Percentiles rank a stretch among this genome's conserved stretches.
Conservation (phyloP, 2,113 vertebrate species). For the Aspiorhynchus laticeps region DNA sequence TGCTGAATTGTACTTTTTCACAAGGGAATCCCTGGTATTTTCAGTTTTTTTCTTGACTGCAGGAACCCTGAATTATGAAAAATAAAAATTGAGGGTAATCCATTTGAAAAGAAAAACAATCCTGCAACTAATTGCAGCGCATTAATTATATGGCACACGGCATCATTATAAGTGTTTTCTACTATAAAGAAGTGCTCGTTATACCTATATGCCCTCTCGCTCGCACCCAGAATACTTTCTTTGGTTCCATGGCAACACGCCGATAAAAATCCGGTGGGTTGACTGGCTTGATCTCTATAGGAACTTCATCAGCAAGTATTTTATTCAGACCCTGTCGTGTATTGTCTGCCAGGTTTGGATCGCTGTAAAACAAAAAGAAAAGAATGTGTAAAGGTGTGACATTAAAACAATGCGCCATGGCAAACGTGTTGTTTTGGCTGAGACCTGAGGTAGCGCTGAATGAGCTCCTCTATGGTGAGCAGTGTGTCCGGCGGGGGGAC, state of each 20-base stretch:
- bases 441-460: slow-evolving; percentile 84
- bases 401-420: not conserved
- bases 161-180: not conserved
- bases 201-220: slow-evolving; percentile 90
- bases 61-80: not conserved
- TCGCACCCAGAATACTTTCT: slow-evolving; percentile 90
- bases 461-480: slow-evolving; percentile 78
- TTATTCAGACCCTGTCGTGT: slow-evolving; percentile 80
- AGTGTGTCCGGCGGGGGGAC: slow-evolving; percentile 86
- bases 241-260: slow-evolving; percentile 72
- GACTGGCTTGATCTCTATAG: slow-evolving; percentile 88
- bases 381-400: not conserved
- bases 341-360: slow-evolving; percentile 80
- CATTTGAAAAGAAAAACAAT: not conserved
- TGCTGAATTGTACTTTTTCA: not conserved
- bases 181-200: not conserved
- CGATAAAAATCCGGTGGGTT: slow-evolving; percentile 74
- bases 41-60: not conserved
- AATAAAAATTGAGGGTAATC: not conserved
- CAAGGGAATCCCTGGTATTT: too few species aligned
- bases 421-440: not conserved
- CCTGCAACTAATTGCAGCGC: not conserved
- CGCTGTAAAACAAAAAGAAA: slow-evolving; percentile 69
- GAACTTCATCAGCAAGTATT: slow-evolving; percentile 86
- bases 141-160: not conserved